These are phyloP conservation scores for Sebastes wilsoni DNA, from an alignment of 2,797 vertebrate genomes.

Conservation along the genomic window DNA sequence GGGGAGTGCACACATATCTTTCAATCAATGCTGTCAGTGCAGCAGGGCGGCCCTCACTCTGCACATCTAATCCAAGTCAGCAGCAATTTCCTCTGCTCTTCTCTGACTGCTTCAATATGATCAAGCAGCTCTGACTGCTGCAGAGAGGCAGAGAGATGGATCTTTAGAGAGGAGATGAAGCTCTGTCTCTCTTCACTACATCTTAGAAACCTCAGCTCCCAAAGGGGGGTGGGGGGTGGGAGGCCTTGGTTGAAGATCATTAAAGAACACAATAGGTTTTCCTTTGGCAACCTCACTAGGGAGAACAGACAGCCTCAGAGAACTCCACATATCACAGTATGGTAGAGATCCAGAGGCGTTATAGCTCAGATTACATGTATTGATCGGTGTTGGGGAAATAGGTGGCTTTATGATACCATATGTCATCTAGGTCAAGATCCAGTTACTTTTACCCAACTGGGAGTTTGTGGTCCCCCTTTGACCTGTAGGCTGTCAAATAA, in stretches of 20 bases:
- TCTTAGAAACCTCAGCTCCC: constrained; percentile 12
- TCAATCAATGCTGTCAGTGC: constrained; percentile 27
- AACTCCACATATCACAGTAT: constrained; percentile 1
- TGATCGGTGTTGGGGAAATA: constrained; percentile 57
- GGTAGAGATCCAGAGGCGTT: constrained; percentile 13
- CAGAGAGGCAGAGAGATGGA: constrained; percentile 1
- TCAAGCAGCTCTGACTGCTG: constrained; percentile 4
- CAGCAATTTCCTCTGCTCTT: constrained; percentile 22
- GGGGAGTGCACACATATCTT: constrained; percentile 5
- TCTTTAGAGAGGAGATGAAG: constrained; percentile 8
- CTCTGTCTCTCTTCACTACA: not conserved
- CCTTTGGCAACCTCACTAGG: not conserved
- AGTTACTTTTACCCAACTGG: constrained; percentile 11
- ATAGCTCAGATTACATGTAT: constrained; percentile 46
- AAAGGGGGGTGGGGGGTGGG: not conserved
- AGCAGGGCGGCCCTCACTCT: not conserved
- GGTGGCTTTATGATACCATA: constrained; percentile 51
- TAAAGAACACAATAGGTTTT: constrained; percentile 19
- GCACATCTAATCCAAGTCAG: constrained; percentile 22
- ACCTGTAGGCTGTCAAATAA: not conserved
- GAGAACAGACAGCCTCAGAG: constrained; percentile 22
- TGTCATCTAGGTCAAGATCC: constrained; percentile 48
- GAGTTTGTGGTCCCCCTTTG: not conserved
- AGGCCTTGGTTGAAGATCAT: constrained; percentile 19
- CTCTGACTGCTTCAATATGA: constrained; percentile 1